A percentile compares a stretch with the other conserved stretches of the same genome.
Conservation (phyloP, 2,888 invertebrate genomes). For the Lithophane leautieri region DNA sequence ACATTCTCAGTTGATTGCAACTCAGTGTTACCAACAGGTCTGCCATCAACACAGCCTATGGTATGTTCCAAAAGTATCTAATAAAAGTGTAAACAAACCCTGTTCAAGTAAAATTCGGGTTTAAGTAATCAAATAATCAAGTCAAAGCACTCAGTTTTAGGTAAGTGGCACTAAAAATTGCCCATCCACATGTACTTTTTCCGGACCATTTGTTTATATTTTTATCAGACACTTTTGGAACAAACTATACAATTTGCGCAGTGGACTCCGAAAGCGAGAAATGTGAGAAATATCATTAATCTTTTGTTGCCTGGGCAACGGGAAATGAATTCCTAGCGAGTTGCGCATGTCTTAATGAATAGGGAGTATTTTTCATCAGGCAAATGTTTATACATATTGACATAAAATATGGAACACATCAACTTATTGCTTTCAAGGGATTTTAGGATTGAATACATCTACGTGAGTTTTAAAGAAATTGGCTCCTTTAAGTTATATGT, state of each 20-base stretch:
- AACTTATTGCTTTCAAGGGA: conserved; percentile 15
- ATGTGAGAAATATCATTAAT: conserved; percentile 60
- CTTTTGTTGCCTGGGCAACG: conserved; percentile 52
- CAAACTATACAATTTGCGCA: conserved; percentile 6
- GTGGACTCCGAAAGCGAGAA: conserved; percentile 41
- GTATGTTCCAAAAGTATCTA: neutral
- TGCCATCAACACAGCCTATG: neutral
- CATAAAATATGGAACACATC: conserved; percentile 29
- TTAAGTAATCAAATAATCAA: neutral
- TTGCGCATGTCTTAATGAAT: conserved; percentile 29
- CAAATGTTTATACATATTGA: conserved; percentile 28
- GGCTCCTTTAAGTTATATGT: neutral
- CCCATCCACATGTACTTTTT: neutral
- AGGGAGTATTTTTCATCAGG: conserved; percentile 45
- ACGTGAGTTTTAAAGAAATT: neutral
- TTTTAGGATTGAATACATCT: neutral
- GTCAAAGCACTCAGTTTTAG: neutral
- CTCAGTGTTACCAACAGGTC: neutral
- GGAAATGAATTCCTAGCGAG: conserved; percentile 44
- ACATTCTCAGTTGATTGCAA: neutral
- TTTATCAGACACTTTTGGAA: neutral
- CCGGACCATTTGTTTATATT: neutral
- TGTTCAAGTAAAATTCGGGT: no score
- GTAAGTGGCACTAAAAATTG: neutral
- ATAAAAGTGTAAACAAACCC: neutral